Percentiles rank a stretch among this genome's conserved stretches.
phyloP scores from a whole-genome alignment of 2,113 vertebrate genomes.

The Prunella himalayana region DNA sequence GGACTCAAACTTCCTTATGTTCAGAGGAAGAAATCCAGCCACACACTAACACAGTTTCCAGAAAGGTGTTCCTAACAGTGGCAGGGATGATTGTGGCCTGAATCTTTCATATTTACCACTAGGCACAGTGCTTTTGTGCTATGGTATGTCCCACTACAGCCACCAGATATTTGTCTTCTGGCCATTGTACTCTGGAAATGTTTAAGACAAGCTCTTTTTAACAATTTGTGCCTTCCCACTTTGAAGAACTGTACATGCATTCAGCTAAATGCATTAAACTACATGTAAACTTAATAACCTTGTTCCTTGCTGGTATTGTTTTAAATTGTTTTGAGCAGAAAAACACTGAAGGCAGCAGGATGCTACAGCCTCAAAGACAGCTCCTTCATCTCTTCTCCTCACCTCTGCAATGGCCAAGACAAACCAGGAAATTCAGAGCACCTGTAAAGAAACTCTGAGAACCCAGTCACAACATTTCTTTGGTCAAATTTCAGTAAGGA shows the following conservation, averaged over 20 bases:
- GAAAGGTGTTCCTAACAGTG: background rate
- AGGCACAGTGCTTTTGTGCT: background rate
- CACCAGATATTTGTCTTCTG: background rate
- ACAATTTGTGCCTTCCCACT: background rate
- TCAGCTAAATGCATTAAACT: conserved; percentile 19
- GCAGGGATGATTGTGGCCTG: background rate
- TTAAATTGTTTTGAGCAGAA: background rate
- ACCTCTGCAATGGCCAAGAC: background rate
- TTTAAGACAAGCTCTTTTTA: background rate
- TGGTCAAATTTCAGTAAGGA: background rate
- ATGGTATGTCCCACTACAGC: background rate
- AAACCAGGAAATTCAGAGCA: background rate
- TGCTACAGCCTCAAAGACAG: background rate
- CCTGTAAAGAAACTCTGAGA: background rate
- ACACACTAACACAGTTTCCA: background rate
- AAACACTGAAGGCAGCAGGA: background rate
- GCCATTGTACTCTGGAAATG: background rate
- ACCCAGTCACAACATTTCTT: background rate
- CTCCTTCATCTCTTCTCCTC: background rate
- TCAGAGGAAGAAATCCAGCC: background rate
- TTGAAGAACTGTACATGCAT: background rate
- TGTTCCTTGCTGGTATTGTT: background rate
- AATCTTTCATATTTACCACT: background rate
- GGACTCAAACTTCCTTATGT: background rate
- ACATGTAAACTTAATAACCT: background rate